Evolutionary conservation across 2,113 vertebrate species (phyloP).

Genomic region (Tympanuchus pallidicinctus): DNA sequence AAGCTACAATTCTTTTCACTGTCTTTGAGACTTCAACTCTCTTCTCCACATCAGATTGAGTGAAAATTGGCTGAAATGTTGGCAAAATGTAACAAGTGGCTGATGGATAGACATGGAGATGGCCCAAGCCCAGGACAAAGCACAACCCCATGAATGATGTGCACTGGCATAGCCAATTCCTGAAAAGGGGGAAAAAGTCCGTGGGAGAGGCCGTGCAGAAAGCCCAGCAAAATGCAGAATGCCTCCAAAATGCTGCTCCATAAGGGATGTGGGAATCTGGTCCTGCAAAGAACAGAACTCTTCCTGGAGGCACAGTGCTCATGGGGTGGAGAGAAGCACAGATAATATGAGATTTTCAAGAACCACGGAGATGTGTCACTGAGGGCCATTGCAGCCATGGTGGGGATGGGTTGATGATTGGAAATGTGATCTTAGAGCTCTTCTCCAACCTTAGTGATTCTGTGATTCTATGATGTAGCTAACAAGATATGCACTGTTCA

Average conservation of each 20-base stretch:
- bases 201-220: constrained; percentile 12
- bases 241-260: background rate
- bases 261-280: background rate
- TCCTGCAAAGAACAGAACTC: background rate
- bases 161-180: background rate
- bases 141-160: background rate
- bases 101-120: background rate
- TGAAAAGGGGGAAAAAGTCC: background rate
- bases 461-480: background rate
- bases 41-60: background rate
- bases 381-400: too few species aligned
- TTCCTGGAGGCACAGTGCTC: background rate
- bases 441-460: too few species aligned
- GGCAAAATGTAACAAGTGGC: background rate
- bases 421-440: too few species aligned
- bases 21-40: background rate
- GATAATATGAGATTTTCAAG: background rate
- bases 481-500: background rate
- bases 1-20: background rate
- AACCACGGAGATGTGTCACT: too few species aligned
- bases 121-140: background rate
- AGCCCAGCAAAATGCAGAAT: background rate
- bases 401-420: too few species aligned
- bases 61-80: background rate
- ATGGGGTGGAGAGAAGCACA: background rate